These are phyloP conservation scores for Calidris pugnax DNA, from an alignment of 2,113 vertebrate genomes.

Conservation along the genomic window DNA sequence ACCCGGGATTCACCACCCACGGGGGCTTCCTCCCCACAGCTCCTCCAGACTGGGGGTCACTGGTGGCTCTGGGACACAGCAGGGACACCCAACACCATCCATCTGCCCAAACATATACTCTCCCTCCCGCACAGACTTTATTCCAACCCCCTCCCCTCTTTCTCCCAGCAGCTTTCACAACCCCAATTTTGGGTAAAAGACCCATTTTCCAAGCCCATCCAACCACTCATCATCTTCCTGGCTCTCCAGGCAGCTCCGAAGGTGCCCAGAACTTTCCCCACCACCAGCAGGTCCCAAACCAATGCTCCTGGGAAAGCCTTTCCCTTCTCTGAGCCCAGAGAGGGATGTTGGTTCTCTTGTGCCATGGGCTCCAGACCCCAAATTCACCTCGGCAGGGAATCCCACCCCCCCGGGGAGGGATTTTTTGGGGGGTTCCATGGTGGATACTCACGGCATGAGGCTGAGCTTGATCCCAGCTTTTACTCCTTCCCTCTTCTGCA, in stretches of 20 bases:
- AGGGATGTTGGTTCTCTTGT: not conserved
- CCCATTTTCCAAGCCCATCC: accelerated
- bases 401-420: no score
- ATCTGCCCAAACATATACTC: not conserved
- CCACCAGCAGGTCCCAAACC: not conserved
- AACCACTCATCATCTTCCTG: not conserved
- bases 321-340: accelerated
- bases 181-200: not conserved
- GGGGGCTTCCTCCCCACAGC: not conserved
- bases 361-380: not conserved
- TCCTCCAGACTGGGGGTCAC: not conserved
- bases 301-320: not conserved
- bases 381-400: accelerated
- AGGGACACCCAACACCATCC: not conserved
- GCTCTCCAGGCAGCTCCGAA: not conserved
- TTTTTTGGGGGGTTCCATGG: no score
- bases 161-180: not conserved
- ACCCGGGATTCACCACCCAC: accelerated
- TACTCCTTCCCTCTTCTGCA: conserved; percentile 93
- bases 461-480: conserved; percentile 92
- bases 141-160: no score
- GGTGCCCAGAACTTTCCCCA: not conserved
- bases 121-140: accelerated
- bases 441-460: conserved; percentile 94
- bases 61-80: not conserved